Base-by-base conservation (phyloP, 2,888 invertebrate species). In the Acleris literana region DNA sequence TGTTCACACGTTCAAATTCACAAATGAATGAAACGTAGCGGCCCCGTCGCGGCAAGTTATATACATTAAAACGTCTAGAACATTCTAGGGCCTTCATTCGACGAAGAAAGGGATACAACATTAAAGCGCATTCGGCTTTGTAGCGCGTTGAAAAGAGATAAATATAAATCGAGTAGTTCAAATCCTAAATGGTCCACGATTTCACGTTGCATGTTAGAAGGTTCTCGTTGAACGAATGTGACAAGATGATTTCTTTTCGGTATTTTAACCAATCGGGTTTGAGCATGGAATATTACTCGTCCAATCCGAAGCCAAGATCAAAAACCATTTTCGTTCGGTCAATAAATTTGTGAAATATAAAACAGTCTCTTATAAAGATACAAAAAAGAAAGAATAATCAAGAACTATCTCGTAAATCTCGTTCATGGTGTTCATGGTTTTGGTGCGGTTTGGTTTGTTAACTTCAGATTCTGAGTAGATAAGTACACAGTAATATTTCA, bases 1-100 rank as follows among this genome's bases (percentile, higher is more conserved):
- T 88, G 84, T 83, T 84, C 84, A 86, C 91, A 76, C 80, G 78
- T 78, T 82, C 77, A 85, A 86, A 81, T 87, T 89, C 89, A 88
- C 86, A 85, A 85, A 81, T 86, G 90, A 92, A 92, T 91, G 88
- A 92, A 92, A 88, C 93, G 92, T 88, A 84, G 85, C 90, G 91
- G 88, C 84, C 84, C 81, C 83, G 90, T 92, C 88, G 90, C 90
- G 87, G 89, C 92, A 93, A 93, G 94, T 93, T 94, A 94, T 93
- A 94, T 94, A 93, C 92, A 93, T 85, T 93, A 93, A 93, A 93
- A 93, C 90, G 93, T 94, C 94, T 93, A 93, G 94, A 94, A 94
- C 93, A 92, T 94, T 94, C 94, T 93, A 87, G 94, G 94, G 93
- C 90, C 92, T 92, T 92, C 91, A 86, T 80, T 78, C 77, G 71